Conservation (phyloP, 53 echinoderm and acorn worm species). For the Patiria pectinifera region DNA sequence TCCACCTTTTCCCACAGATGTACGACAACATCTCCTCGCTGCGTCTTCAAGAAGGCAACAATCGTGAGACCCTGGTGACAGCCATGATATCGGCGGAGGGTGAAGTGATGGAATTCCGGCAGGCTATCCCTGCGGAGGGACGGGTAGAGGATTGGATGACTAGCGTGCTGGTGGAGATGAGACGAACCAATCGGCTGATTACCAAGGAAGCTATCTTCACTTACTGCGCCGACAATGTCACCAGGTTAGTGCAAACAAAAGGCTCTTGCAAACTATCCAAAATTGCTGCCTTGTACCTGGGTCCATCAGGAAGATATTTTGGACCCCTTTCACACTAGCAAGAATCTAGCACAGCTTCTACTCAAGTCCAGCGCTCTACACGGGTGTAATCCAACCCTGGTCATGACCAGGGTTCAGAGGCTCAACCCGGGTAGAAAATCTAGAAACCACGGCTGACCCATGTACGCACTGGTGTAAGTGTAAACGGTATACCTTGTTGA, state of each 20-base stretch:
- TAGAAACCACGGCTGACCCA: no score
- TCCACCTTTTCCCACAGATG: conserved; percentile 70
- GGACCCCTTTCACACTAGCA: no score
- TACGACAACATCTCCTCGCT: conserved; percentile 98
- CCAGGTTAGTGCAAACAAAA: conserved; percentile 50
- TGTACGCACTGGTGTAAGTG: no score
- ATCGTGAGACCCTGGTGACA: conserved; percentile 81
- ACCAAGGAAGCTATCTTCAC: conserved; percentile 97
- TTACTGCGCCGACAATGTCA: conserved; percentile 82
- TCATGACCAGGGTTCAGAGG: no score
- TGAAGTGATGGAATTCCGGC: conserved; percentile 93
- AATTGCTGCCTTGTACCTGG: no score
- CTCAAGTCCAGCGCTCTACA: no score
- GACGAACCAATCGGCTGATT: conserved; percentile 94
- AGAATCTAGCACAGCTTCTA: no score
- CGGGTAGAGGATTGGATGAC: conserved; percentile 99
- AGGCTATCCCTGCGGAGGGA: conserved; percentile 90
- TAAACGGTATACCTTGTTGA: no score
- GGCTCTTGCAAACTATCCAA: no score
- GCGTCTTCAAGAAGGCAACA: conserved; percentile 94
- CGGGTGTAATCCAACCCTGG: no score
- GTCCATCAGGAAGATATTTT: no score
- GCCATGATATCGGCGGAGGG: conserved; percentile 99
- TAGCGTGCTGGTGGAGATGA: conserved; percentile 89
- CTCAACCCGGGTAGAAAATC: no score